Conservation (phyloP, 2,888 invertebrate genomes). For the Halocaridina rubra region DNA sequence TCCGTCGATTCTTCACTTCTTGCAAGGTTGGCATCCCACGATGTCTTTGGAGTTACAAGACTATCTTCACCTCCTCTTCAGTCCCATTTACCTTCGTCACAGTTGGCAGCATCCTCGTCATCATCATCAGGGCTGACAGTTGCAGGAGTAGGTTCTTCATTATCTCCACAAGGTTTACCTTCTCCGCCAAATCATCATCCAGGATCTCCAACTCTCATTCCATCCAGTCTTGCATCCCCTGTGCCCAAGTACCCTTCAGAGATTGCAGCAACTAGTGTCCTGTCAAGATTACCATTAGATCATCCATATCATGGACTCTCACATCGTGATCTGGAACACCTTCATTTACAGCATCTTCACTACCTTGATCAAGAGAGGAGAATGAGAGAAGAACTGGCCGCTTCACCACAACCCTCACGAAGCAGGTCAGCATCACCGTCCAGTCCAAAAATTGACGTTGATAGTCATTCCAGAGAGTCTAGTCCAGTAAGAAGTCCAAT, state of each 20-base stretch:
- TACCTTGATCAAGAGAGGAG: slow-evolving; percentile 19
- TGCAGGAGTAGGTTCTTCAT: slow-evolving; percentile 8
- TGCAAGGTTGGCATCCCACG: slow-evolving; percentile 32
- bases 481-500: slow-evolving; percentile 41
- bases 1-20: slow-evolving; percentile 34
- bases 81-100: slow-evolving; percentile 31
- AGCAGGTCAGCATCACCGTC: slow-evolving; percentile 37
- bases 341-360: slow-evolving; percentile 32
- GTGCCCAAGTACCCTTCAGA: slow-evolving; percentile 46
- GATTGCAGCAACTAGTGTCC: slow-evolving; percentile 30
- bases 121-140: slow-evolving; percentile 40
- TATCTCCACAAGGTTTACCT: slow-evolving; percentile 18
- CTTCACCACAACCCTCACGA: slow-evolving; percentile 21
- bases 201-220: slow-evolving; percentile 18
- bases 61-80: slow-evolving; percentile 33
- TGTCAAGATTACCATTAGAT: slow-evolving; percentile 47
- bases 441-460: slow-evolving; percentile 59
- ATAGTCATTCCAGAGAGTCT: slow-evolving; percentile 43
- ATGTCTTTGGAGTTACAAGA: slow-evolving; percentile 36
- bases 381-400: slow-evolving; percentile 28
- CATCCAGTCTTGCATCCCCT: slow-evolving; percentile 38
- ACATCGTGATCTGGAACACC: slow-evolving; percentile 38
- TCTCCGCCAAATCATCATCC: slow-evolving; percentile 33
- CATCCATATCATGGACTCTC: slow-evolving; percentile 40
- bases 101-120: not conserved